Evolutionary conservation across 1,140 invertebrate genomes (phyloP).

Genomic region (Riptortus pedestris): DNA sequence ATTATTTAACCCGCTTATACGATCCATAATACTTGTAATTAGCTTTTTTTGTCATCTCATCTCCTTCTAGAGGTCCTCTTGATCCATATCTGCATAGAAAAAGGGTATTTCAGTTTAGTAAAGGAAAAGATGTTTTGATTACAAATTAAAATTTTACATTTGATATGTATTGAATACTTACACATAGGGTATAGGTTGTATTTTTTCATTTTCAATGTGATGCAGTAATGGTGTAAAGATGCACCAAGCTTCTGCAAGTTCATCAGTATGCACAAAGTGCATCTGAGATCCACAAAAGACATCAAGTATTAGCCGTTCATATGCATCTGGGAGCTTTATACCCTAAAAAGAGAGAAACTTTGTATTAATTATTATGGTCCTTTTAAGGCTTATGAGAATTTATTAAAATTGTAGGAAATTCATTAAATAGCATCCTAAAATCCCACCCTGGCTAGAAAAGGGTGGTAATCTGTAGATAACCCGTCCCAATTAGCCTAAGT

Average conservation of each 20-base stretch:
- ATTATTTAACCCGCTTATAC: conserved; percentile 98
- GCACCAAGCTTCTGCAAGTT: conserved; percentile 93
- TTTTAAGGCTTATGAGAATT: too few relatives aligned
- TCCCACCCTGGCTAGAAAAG: too few relatives aligned
- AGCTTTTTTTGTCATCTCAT: conserved; percentile 62
- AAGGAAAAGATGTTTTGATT: too few relatives aligned
- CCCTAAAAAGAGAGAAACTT: conserved; percentile 53
- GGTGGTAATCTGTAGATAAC: too few relatives aligned
- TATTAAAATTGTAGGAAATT: too few relatives aligned
- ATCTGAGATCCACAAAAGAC: conserved; percentile 97
- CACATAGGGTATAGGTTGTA: conserved; percentile 72
- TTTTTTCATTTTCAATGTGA: conserved; percentile 67
- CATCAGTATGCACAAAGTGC: conserved; percentile 96
- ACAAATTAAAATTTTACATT: too few relatives aligned
- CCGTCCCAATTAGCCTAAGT: too few relatives aligned
- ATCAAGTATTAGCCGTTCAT: conserved; percentile 92
- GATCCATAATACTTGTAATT: conserved; percentile 93
- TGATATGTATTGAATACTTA: too few relatives aligned
- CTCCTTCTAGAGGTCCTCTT: conserved; percentile 81
- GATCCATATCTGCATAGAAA: conserved; percentile 55
- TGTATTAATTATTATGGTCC: too few relatives aligned
- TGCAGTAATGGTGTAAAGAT: conserved; percentile 95
- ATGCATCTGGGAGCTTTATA: conserved; percentile 88
- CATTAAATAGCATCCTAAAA: too few relatives aligned
- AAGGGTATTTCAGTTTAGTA: conserved; percentile 23